Conservation (phyloP, 2,888 invertebrate species). For the Cheilosia grossa region DNA sequence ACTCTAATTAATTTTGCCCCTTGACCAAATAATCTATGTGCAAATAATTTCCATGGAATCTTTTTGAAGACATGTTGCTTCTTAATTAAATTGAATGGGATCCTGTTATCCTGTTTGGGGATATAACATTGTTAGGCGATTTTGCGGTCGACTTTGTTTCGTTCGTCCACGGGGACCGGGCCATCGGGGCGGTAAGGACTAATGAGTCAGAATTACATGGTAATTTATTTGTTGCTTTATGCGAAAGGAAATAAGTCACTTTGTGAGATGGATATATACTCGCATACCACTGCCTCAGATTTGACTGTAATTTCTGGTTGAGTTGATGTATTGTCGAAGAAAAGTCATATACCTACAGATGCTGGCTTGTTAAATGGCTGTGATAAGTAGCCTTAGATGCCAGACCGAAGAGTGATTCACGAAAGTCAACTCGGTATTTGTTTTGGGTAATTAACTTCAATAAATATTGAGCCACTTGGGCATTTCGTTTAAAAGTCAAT, state of each 20-base stretch:
- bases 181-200: neutral
- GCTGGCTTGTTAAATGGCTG: constrained; percentile 27
- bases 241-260: constrained; percentile 47
- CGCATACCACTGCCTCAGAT: neutral
- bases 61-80: constrained; percentile 73
- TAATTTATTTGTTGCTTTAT: constrained; percentile 58
- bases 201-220: constrained; percentile 56
- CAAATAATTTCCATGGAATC: constrained; percentile 70
- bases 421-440: constrained; percentile 21
- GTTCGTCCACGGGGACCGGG: neutral
- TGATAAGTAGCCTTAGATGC: constrained; percentile 45
- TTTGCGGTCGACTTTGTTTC: constrained; percentile 40
- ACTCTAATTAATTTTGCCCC: constrained; percentile 71
- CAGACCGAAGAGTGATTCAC: neutral
- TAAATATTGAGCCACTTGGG: constrained; percentile 31
- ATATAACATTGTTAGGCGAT: constrained; percentile 42
- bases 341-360: constrained; percentile 6
- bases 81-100: constrained; percentile 70
- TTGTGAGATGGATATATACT: constrained; percentile 18
- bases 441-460: constrained; percentile 46
- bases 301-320: constrained; percentile 5
- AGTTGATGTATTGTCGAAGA: constrained; percentile 37
- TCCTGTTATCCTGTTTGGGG: constrained; percentile 21
- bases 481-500: constrained; percentile 28
- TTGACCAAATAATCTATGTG: constrained; percentile 72